These are phyloP conservation scores for Hydractinia symbiolongicarpus DNA, from an alignment of 30 jellyfish, hydroid and myxozoan species.

Conservation along the genomic window DNA sequence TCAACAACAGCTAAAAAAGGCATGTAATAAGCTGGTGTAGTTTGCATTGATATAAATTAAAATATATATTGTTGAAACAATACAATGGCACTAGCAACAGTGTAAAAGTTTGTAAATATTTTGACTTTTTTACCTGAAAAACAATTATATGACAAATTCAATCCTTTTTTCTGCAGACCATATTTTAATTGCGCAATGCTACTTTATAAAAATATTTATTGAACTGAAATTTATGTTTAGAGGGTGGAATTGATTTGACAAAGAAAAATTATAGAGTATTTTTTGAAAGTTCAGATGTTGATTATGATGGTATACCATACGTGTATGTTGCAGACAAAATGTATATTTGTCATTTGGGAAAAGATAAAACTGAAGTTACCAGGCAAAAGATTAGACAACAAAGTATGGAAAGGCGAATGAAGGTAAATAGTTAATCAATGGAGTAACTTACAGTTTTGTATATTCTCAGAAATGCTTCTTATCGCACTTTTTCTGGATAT, in stretches of 20 bases:
- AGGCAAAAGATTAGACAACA: conserved; percentile 35
- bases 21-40: too few species aligned
- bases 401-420: conserved; percentile 35
- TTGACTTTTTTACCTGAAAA: too few species aligned
- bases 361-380: conserved; percentile 43
- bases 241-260: conserved; percentile 38
- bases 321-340: conserved; percentile 46
- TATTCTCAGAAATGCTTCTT: not conserved
- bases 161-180: not conserved
- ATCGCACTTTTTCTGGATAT: not conserved
- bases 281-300: conserved; percentile 39
- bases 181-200: too few species aligned
- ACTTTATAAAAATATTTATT: too few species aligned
- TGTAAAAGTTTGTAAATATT: too few species aligned
- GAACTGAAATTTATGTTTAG: not conserved
- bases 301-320: conserved; percentile 45
- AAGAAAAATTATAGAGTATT: conserved; percentile 35
- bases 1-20: too few species aligned
- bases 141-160: too few species aligned
- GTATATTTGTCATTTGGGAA: conserved; percentile 44
- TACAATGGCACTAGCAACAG: too few species aligned
- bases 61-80: too few species aligned
- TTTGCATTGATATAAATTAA: too few species aligned
- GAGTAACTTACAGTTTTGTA: too few species aligned
- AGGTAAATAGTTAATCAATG: not conserved